A percentile compares a stretch with the other conserved stretches of the same genome.
These are phyloP conservation scores for Aphis gossypii DNA, from an alignment of 1,140 invertebrate genomes.

Conservation along the genomic window DNA sequence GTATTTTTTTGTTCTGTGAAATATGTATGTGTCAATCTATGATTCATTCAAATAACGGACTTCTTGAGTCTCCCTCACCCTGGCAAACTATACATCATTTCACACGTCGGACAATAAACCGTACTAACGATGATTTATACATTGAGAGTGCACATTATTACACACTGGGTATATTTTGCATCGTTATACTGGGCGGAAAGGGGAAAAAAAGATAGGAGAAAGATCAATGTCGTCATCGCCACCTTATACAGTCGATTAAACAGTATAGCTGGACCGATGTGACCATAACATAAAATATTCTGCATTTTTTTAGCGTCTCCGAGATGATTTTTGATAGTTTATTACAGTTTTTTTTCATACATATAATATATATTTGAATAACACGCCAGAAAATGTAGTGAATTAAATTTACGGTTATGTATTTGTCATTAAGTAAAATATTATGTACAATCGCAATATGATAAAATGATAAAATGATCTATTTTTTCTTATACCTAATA, in stretches of 20 bases:
- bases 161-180: neutral
- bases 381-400: neutral
- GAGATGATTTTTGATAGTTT: neutral
- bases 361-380: neutral
- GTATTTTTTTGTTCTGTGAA: neutral
- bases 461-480: neutral
- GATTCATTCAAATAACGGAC: constrained; percentile 20
- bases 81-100: constrained; percentile 40
- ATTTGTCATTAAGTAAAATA: neutral
- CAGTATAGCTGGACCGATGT: constrained; percentile 37
- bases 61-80: constrained; percentile 13
- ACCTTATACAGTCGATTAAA: constrained; percentile 49
- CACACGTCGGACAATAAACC: constrained; percentile 21
- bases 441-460: neutral
- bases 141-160: neutral
- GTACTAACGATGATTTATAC: constrained; percentile 48
- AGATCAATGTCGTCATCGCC: constrained; percentile 39
- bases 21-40: neutral
- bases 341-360: neutral
- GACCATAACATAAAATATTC: constrained; percentile 19
- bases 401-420: neutral
- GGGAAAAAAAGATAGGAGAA: constrained; percentile 40
- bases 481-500: too few species aligned
- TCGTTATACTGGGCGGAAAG: constrained; percentile 24
- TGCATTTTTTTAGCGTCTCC: neutral